Percentiles rank a stretch among this genome's conserved stretches.
These are phyloP conservation scores for Mellilla xanthometata DNA, from an alignment of 2,888 invertebrate species.

Conservation along the genomic window DNA sequence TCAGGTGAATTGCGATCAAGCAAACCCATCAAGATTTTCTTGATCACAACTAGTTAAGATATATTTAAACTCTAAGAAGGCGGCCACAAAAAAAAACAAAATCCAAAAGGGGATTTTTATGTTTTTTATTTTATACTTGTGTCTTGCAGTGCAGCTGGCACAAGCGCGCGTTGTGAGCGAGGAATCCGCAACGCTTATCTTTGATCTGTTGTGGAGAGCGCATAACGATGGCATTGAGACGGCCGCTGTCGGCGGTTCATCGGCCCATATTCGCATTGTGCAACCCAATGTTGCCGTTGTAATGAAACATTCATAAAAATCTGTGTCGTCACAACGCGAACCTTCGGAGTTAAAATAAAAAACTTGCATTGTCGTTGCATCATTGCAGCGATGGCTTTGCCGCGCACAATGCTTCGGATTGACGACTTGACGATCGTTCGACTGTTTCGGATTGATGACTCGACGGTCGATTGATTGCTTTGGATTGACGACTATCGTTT, in stretches of 20 bases:
- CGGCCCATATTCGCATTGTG: constrained; percentile 43
- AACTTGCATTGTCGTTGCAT: constrained; percentile 21
- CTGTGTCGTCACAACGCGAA: constrained; percentile 23
- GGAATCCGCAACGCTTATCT: constrained; percentile 38
- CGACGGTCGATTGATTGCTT: constrained; percentile 6
- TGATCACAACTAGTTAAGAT: too few relatives aligned
- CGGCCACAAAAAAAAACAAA: too few relatives aligned
- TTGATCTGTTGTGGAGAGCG: constrained; percentile 41
- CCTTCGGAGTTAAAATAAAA: constrained; percentile 24
- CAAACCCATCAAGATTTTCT: too few relatives aligned
- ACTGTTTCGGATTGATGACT: constrained; percentile 6
- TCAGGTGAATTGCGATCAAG: too few relatives aligned
- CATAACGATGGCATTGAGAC: constrained; percentile 37
- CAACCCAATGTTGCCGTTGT: constrained; percentile 33
- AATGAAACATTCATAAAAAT: constrained; percentile 30
- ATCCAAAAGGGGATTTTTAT: too few relatives aligned
- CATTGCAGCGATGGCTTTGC: constrained; percentile 14
- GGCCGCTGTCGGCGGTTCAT: constrained; percentile 40
- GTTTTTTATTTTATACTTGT: constrained; percentile 14
- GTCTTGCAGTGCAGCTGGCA: constrained; percentile 19
- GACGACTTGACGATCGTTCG: too few relatives aligned
- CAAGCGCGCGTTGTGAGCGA: constrained; percentile 30
- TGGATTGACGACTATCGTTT: neutral
- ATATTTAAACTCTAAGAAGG: too few relatives aligned
- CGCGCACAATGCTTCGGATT: constrained; percentile 15